These are phyloP conservation scores for Haplochromis burtoni DNA, from an alignment of 2,113 vertebrate species.

Conservation along the genomic window DNA sequence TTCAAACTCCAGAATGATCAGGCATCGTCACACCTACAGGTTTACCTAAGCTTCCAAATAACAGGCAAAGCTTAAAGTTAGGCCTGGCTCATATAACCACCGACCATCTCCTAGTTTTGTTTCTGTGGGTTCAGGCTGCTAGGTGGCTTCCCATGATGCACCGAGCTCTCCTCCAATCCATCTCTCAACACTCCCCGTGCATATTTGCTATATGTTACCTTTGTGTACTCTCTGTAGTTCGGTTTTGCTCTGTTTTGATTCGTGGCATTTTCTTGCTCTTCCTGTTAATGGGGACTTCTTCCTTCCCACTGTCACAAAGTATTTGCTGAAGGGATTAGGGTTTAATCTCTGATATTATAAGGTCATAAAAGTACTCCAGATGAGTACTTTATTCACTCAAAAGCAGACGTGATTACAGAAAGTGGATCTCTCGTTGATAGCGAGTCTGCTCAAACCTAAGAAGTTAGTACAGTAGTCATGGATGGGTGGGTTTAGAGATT, in stretches of 20 bases:
- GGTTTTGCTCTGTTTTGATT: neutral
- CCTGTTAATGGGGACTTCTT: neutral
- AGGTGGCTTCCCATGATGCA: neutral
- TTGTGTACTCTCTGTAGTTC: neutral
- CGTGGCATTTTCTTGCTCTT: fast-evolving
- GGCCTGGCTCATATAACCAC: neutral
- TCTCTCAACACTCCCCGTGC: neutral
- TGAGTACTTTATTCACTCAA: neutral
- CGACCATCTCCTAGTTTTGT: neutral
- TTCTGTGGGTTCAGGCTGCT: neutral
- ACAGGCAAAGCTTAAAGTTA: neutral
- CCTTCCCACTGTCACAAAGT: neutral
- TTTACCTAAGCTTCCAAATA: neutral
- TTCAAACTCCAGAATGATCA: neutral
- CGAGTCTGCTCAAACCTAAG: neutral
- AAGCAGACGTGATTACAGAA: neutral
- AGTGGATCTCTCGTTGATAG: neutral
- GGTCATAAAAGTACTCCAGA: neutral
- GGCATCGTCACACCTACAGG: neutral
- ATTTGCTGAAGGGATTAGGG: no score
- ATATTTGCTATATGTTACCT: neutral
- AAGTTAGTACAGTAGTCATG: neutral
- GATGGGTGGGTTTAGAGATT: neutral
- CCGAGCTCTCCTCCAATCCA: neutral
- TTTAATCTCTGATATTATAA: neutral